These are phyloP conservation scores for Telmatherina bonti DNA, from an alignment of 2,797 vertebrate genomes.

Conservation along the genomic window DNA sequence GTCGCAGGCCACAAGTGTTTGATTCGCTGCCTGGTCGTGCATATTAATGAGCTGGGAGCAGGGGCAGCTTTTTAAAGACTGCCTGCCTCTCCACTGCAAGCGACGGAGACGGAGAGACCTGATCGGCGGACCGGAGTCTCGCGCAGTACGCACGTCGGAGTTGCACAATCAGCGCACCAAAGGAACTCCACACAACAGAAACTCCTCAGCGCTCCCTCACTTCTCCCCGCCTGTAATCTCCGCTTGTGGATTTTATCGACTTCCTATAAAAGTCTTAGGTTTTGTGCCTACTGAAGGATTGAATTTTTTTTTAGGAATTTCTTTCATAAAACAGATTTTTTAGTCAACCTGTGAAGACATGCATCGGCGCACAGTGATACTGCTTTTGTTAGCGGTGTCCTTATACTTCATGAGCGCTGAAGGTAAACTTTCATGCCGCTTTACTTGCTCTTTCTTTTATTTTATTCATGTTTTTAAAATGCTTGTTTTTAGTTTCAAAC, in stretches of 20 bases:
- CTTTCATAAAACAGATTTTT: neutral
- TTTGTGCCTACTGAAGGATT: slow-evolving; percentile 3
- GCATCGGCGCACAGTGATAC: slow-evolving; percentile 88
- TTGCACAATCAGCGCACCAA: slow-evolving; percentile 64
- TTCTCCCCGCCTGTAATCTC: neutral
- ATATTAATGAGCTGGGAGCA: slow-evolving; percentile 94
- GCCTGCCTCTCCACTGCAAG: slow-evolving; percentile 44
- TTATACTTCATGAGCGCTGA: slow-evolving; percentile 88
- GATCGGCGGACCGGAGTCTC: slow-evolving; percentile 33
- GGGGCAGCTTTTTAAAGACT: slow-evolving; percentile 88
- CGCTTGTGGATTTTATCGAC: slow-evolving; percentile 51
- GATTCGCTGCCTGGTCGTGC: slow-evolving; percentile 90
- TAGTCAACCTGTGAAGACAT: slow-evolving; percentile 74
- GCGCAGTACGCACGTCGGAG: slow-evolving; percentile 63
- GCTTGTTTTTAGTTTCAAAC: neutral
- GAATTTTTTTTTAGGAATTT: slow-evolving; percentile 14
- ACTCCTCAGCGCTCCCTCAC: slow-evolving; percentile 15
- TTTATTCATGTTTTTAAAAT: neutral
- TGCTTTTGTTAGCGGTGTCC: slow-evolving; percentile 90
- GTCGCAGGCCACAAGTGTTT: slow-evolving; percentile 84
- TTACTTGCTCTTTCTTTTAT: neutral
- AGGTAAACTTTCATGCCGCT: slow-evolving; percentile 83
- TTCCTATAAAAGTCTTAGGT: slow-evolving; percentile 24
- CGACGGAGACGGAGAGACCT: slow-evolving; percentile 30
- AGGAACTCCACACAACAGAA: slow-evolving; percentile 25